Conservation (phyloP, 2,113 vertebrate genomes). For the Myiozetetes cayanensis region DNA sequence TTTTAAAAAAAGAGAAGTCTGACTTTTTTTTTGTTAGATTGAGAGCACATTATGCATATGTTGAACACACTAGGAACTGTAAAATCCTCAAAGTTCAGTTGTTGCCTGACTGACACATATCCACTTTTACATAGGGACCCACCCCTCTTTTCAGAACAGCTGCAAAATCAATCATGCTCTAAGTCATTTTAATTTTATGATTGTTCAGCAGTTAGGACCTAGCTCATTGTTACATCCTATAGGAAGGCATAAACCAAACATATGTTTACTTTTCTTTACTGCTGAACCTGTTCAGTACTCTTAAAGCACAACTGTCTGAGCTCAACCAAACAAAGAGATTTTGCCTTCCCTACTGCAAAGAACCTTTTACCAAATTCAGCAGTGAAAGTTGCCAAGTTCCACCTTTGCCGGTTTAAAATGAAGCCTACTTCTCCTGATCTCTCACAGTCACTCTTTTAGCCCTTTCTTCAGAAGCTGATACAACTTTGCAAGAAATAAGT, state of each 20-base stretch:
- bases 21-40: not conserved
- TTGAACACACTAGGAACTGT: not conserved
- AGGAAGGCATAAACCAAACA: not conserved
- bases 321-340: not conserved
- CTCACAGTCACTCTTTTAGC: not conserved
- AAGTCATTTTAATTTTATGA: not conserved
- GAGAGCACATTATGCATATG: not conserved
- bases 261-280: not conserved
- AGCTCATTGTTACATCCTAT: not conserved
- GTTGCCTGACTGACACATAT: not conserved
- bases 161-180: not conserved
- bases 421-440: not conserved
- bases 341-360: not conserved
- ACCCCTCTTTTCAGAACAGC: not conserved
- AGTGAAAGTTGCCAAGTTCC: not conserved
- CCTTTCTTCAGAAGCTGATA: not conserved
- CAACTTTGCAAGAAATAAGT: not conserved
- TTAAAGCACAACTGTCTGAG: not conserved
- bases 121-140: not conserved
- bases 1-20: not conserved
- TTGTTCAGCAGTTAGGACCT: not conserved
- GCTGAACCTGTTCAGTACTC: not conserved
- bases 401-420: not conserved
- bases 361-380: not conserved
- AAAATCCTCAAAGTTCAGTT: not conserved